Base-by-base conservation (phyloP, 2,888 invertebrate genomes). In the Pyrrhia umbra region DNA sequence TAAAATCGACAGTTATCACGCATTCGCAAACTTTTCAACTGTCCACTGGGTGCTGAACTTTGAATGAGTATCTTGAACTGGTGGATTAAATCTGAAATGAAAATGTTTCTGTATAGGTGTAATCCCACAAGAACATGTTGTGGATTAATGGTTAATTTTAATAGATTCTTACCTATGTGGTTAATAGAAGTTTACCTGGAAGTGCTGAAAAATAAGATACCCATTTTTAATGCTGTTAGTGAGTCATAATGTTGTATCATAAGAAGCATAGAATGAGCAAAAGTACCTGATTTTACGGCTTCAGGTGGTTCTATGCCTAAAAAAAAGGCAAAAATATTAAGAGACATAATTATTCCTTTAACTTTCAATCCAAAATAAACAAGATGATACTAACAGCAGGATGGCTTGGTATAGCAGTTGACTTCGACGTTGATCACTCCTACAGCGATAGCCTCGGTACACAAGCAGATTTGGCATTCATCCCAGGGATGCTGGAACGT, bases 401-500 rank as follows among this genome's bases (percentile, higher is more conserved):
- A 80, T 0, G 82, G 83, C 61, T 90, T 93, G 9, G 93, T 92
- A 73, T 83, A 90, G 75, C 94, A 94, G 79, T 87, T 89, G 59
- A 94, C 86, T 79, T 94, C 94, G 0, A 94, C 83, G 25, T 85
- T 90, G 72, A 88, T 73, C 43, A 86, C 47, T 1, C 84, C 85
- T 0, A 46, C 10, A 2, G 78, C 60, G 37, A 62, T 71, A 8
- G 82, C 73, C 68, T 94, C 93, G 0, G 75, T 82, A 69, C 94
- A 94, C 37, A 90, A 73, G 66, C 94, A 94, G 47, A 87, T 71
- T 76, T 90, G 90, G 75, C 94, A 94, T 1, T 90, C 88, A 65
- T 94, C 93, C 93, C 93, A 94, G 0, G 94, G 94, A 68, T 94
- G 94, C 69, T 90, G 88, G 88, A 94, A 94, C 0, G 88, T 86